Evolutionary conservation across 2,888 invertebrate species (phyloP).

Genomic region (Drosophila birchii): DNA sequence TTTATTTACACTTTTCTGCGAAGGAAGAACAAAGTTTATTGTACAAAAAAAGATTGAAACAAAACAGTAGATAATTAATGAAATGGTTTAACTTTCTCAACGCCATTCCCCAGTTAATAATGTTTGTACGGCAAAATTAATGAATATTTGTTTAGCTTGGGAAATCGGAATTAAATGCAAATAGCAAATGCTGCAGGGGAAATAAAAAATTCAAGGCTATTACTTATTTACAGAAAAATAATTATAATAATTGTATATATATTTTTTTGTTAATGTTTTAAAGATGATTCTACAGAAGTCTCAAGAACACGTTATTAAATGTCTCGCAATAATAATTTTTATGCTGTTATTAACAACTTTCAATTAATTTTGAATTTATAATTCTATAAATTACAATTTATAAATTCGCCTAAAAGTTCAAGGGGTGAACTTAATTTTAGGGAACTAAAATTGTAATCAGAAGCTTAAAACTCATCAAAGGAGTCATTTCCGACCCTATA

Average conservation of each 20-base stretch:
- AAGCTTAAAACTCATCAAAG: too few species aligned
- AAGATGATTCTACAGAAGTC: neutral
- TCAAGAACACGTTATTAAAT: neutral
- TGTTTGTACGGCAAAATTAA: constrained; percentile 52
- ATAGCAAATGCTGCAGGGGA: constrained; percentile 6
- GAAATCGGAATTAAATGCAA: constrained; percentile 5
- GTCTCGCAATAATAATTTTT: neutral
- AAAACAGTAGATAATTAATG: neutral
- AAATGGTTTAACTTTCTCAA: constrained; percentile 42
- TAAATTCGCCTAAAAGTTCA: too few species aligned
- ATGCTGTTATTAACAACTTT: too few species aligned
- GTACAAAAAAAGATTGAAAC: constrained; percentile 11
- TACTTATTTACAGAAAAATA: neutral
- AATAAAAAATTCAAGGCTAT: neutral
- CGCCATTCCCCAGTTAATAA: constrained; percentile 41
- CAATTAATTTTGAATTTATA: too few species aligned
- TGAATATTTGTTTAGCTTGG: constrained; percentile 57
- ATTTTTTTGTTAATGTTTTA: neutral
- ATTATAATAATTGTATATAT: neutral
- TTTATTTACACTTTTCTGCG: constrained; percentile 2
- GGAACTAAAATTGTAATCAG: too few species aligned
- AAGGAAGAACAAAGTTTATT: constrained; percentile 44
- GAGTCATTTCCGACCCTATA: too few species aligned
- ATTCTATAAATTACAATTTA: too few species aligned
- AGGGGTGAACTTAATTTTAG: too few species aligned